Percentiles rank a stretch among this genome's conserved stretches.
These are phyloP conservation scores for Cirrhinus mrigala DNA, from an alignment of 2,797 vertebrate genomes.

Conservation along the genomic window DNA sequence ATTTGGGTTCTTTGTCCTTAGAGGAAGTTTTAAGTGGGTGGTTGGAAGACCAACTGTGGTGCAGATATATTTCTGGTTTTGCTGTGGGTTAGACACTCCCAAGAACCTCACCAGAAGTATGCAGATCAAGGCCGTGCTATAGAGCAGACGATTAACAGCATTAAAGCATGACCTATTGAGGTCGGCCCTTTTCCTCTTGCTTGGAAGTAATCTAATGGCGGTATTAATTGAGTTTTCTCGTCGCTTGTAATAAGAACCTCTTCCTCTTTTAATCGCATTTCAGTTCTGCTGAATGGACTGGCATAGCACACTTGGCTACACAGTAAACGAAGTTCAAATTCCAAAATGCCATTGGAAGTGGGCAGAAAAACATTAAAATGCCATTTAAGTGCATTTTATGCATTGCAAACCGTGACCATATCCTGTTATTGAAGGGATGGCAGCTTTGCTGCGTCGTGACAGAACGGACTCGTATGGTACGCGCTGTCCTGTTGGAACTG, in stretches of 20 bases:
- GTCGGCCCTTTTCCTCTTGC: conserved; percentile 69
- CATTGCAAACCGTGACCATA: conserved; percentile 79
- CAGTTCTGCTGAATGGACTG: conserved; percentile 64
- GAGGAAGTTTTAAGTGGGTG: conserved; percentile 70
- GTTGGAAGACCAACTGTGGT: conserved; percentile 67
- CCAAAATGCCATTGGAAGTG: conserved; percentile 64
- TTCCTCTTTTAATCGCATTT: conserved; percentile 63
- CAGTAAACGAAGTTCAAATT: conserved; percentile 61
- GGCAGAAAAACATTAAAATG: conserved; percentile 70
- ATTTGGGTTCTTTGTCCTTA: conserved; percentile 66
- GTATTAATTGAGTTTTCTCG: conserved; percentile 70
- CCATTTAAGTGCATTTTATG: conserved; percentile 76
- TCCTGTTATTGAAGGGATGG: conserved; percentile 82
- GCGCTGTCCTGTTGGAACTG: conserved; percentile 65
- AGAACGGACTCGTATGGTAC: conserved; percentile 57
- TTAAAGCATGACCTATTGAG: conserved; percentile 61
- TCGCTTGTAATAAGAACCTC: conserved; percentile 43
- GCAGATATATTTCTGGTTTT: conserved; percentile 77
- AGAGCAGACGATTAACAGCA: conserved; percentile 73
- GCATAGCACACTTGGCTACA: conserved; percentile 71
- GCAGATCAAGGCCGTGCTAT: conserved; percentile 72
- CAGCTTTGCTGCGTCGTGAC: conserved; percentile 74
- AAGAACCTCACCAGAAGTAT: conserved; percentile 69
- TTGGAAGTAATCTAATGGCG: conserved; percentile 75
- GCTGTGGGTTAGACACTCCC: conserved; percentile 65